phyloP scores from a whole-genome alignment of 2,888 invertebrate genomes.

The Dione juno region DNA sequence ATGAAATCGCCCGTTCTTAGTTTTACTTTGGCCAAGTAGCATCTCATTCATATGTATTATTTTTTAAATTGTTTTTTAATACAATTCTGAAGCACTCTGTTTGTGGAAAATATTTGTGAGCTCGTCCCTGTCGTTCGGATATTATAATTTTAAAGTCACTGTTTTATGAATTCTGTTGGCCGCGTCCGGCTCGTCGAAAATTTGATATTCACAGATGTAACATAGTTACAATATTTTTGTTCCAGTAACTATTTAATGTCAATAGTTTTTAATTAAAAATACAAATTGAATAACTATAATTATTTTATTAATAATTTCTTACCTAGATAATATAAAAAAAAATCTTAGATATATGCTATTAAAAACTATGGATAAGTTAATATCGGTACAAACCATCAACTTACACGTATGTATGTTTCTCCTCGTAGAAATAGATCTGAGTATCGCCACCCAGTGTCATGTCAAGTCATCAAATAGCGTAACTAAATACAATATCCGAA shows the following conservation, averaged over 20 bases:
- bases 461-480: too few species aligned
- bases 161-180: conserved; percentile 40
- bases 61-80: conserved; percentile 19
- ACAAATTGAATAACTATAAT: too few species aligned
- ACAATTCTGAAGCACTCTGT: conserved; percentile 7
- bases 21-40: not conserved
- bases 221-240: not conserved
- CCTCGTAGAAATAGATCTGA: too few species aligned
- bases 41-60: conserved; percentile 17
- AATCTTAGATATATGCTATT: too few species aligned
- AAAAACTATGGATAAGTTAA: too few species aligned
- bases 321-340: too few species aligned
- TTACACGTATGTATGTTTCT: too few species aligned
- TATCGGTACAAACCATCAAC: too few species aligned
- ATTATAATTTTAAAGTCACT: conserved; percentile 40
- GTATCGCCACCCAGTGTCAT: too few species aligned
- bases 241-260: not conserved
- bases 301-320: too few species aligned
- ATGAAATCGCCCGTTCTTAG: not conserved
- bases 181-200: conserved; percentile 21
- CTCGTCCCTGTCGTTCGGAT: conserved; percentile 26
- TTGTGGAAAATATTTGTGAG: conserved; percentile 30
- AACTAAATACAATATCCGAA: too few species aligned
- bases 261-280: not conserved
- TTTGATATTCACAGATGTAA: not conserved